These are phyloP conservation scores for Cathartes aura DNA, from an alignment of 2,113 vertebrate species.

Conservation along the genomic window DNA sequence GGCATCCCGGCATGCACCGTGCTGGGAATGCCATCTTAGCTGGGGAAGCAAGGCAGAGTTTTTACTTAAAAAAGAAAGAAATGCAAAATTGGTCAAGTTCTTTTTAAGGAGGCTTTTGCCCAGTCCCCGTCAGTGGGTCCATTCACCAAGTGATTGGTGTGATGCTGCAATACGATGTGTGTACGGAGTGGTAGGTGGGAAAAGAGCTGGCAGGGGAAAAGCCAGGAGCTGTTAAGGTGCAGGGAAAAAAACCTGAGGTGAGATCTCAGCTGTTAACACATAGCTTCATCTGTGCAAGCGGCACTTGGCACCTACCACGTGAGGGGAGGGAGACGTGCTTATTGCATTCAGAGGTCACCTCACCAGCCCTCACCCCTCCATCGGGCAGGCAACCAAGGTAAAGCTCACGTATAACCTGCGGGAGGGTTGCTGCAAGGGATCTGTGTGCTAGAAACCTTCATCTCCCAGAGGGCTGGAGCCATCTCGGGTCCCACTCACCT, in stretches of 20 bases:
- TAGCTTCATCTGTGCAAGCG: background rate
- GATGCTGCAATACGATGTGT: background rate
- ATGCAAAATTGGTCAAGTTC: background rate
- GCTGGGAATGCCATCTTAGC: background rate
- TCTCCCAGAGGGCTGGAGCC: background rate
- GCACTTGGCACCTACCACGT: accelerated
- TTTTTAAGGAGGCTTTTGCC: background rate
- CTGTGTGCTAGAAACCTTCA: background rate
- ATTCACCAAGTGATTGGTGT: background rate
- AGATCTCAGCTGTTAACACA: constrained; percentile 8
- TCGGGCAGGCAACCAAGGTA: background rate
- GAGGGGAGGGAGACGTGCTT: accelerated
- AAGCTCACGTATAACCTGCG: accelerated
- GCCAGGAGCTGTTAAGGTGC: background rate
- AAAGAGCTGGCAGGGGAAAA: background rate
- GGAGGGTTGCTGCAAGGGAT: background rate
- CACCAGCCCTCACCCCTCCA: accelerated
- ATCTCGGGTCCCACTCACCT: accelerated
- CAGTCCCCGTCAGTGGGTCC: too few relatives aligned
- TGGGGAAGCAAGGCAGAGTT: background rate
- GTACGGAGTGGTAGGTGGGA: background rate
- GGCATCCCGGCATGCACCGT: accelerated
- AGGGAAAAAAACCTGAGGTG: background rate
- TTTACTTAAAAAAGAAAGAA: background rate
- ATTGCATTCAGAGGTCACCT: background rate